These are phyloP conservation scores for Heliconius nattereri DNA, from an alignment of 1,140 invertebrate species.

Conservation along the genomic window DNA sequence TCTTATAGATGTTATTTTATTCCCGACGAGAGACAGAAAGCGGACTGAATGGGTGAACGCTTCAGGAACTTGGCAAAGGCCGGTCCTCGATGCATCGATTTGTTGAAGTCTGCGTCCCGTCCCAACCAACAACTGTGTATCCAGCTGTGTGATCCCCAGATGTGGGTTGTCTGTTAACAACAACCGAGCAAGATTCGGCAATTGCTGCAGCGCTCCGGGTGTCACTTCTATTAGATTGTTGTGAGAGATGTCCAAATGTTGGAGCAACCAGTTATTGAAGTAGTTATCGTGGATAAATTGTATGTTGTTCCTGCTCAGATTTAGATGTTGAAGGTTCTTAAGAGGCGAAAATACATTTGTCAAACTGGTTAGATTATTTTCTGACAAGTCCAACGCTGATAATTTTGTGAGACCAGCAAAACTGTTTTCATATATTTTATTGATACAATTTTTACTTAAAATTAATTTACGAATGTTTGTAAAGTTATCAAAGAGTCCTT, in stretches of 20 bases:
- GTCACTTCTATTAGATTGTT: conserved; percentile 87
- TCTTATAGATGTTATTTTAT: conserved; percentile 86
- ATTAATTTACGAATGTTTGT: conserved; percentile 69
- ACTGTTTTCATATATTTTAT: conserved; percentile 71
- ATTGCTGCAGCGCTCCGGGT: conserved; percentile 86
- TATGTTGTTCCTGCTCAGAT: conserved; percentile 87
- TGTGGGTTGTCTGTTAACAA: conserved; percentile 87
- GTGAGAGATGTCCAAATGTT: conserved; percentile 90
- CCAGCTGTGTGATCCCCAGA: conserved; percentile 82
- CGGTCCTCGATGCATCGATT: conserved; percentile 91
- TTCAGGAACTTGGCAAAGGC: conserved; percentile 89
- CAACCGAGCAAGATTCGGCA: conserved; percentile 89
- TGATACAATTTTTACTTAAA: conserved; percentile 71
- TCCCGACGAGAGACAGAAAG: conserved; percentile 89
- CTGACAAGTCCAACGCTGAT: conserved; percentile 83
- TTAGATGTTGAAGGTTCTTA: conserved; percentile 85
- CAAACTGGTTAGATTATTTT: conserved; percentile 82
- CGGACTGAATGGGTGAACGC: conserved; percentile 92
- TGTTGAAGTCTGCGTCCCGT: conserved; percentile 88
- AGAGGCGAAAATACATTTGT: conserved; percentile 83
- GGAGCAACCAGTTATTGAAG: conserved; percentile 82
- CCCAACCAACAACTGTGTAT: conserved; percentile 84
- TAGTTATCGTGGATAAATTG: conserved; percentile 84
- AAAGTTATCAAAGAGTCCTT: conserved; percentile 68
- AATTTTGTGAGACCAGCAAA: conserved; percentile 78